Conservation (phyloP, 2,888 invertebrate species). For the Standfussiana lucernea region DNA sequence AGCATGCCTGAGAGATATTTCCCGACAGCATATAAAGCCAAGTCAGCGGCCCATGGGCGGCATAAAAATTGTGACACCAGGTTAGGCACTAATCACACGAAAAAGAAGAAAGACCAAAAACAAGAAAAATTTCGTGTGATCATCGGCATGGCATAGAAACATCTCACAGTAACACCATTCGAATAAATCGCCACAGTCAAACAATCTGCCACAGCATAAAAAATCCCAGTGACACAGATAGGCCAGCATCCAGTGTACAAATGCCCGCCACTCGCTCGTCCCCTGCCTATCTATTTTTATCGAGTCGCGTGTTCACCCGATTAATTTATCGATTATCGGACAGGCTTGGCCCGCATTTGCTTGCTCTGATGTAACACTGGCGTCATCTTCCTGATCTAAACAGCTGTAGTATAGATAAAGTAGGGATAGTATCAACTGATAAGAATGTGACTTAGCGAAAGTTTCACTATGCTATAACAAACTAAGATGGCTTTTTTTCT, state of each 20-base stretch:
- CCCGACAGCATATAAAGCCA: too few species aligned
- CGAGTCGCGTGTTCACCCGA: slow-evolving; percentile 64
- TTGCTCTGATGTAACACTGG: slow-evolving; percentile 48
- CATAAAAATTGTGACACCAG: too few species aligned
- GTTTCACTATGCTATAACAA: neutral
- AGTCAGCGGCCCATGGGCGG: too few species aligned
- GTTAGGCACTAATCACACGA: too few species aligned
- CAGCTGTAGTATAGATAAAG: slow-evolving; percentile 16
- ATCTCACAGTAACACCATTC: neutral
- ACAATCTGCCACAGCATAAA: slow-evolving; percentile 34
- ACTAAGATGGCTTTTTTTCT: neutral
- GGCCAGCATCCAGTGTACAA: slow-evolving; percentile 47
- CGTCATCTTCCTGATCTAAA: slow-evolving; percentile 46
- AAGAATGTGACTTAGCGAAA: neutral
- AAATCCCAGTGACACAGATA: slow-evolving; percentile 49
- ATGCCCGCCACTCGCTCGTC: slow-evolving; percentile 29
- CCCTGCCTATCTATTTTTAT: slow-evolving; percentile 66
- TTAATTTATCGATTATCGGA: slow-evolving; percentile 69
- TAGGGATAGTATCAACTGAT: neutral
- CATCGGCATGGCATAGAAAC: neutral
- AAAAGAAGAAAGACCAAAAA: too few species aligned
- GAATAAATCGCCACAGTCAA: slow-evolving; percentile 26
- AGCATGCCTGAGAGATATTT: too few species aligned
- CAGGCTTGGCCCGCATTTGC: slow-evolving; percentile 54
- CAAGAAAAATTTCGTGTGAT: neutral